These are phyloP conservation scores for Ridgeia piscesae DNA, from an alignment of 1,140 invertebrate species.

Conservation along the genomic window DNA sequence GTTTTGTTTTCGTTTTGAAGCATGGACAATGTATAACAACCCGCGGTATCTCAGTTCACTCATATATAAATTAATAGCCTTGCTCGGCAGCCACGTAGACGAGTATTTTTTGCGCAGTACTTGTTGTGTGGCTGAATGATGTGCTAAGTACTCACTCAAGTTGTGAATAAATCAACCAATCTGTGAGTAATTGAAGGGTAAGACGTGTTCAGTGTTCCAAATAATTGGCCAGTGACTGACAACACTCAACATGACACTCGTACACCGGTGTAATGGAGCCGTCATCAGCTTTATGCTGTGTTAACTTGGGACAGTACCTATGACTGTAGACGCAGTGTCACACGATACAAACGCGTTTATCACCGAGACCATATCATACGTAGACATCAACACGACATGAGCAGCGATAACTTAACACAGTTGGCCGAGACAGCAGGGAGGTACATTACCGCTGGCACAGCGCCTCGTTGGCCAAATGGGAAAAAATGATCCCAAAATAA, in stretches of 20 bases:
- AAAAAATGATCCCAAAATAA: background rate
- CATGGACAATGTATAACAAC: too few species aligned
- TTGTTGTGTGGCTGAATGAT: background rate
- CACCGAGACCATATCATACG: background rate
- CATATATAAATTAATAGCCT: too few species aligned
- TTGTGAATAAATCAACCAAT: background rate
- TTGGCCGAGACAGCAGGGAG: background rate
- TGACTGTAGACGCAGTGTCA: background rate
- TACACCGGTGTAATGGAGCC: background rate
- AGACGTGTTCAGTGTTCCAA: background rate
- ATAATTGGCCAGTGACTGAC: background rate
- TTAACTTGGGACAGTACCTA: background rate
- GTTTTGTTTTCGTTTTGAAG: too few species aligned
- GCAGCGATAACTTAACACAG: background rate
- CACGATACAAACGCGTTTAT: background rate
- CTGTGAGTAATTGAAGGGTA: background rate
- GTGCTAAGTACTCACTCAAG: background rate
- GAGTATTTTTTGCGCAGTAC: background rate
- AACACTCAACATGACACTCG: too few species aligned
- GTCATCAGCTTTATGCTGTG: background rate
- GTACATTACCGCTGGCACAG: background rate
- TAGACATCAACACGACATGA: background rate
- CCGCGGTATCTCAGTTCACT: too few species aligned
- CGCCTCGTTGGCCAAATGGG: background rate
- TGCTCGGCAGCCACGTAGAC: background rate